Evolutionary conservation across 2,797 vertebrate species (phyloP), one percentile per base, ranked within the genome.

Genomic region (Lithobates pipiens): DNA sequence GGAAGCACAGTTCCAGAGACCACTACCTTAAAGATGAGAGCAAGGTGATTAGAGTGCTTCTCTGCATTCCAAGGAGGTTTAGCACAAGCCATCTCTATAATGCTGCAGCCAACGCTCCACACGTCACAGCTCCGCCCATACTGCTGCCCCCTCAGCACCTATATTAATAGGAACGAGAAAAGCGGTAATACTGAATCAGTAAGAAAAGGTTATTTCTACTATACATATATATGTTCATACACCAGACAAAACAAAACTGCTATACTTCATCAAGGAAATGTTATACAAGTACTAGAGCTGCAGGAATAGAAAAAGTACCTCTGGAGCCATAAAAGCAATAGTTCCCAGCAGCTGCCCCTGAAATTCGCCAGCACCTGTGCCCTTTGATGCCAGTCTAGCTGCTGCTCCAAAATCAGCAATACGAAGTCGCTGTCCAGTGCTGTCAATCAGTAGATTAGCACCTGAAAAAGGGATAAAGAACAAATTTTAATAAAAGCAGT

Each of bases 121-220:
- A 97, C 96, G n/a, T 97, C 96, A 91, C 96, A 97, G 92, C 96
- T 97, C 39, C 96, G 94, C 4, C 96, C 96, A n/a, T 97, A 97
- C 5, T 97, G 96, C 89, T 97, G 96, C 44, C 96, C 96, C 90
- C 96, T 92, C 61, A 97, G 91, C 76, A 97, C 96, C 96, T 97
- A 54, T 16, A n/a, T 25, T 21, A 8, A 73, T 1, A 68, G 8
- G 1, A 27, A 32, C 61, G 29, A 13, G 44, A 13, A 46, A 46
- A 46, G 3, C 10, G 39, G 39, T 0, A 39, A 8, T 39, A 39
- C 7, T 46, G 13, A 13, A 13, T 46, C 8, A 46, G 18, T 61
- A 25, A 65, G 2, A n/a, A 65, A 65, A 54, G 50, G 50, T 54
- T 1, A 54, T 18, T 54, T 13, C 13, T 18, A 3, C 1, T 13